phyloP scores from a whole-genome alignment of 2,888 invertebrate genomes.

The Chymomyza amoena region DNA sequence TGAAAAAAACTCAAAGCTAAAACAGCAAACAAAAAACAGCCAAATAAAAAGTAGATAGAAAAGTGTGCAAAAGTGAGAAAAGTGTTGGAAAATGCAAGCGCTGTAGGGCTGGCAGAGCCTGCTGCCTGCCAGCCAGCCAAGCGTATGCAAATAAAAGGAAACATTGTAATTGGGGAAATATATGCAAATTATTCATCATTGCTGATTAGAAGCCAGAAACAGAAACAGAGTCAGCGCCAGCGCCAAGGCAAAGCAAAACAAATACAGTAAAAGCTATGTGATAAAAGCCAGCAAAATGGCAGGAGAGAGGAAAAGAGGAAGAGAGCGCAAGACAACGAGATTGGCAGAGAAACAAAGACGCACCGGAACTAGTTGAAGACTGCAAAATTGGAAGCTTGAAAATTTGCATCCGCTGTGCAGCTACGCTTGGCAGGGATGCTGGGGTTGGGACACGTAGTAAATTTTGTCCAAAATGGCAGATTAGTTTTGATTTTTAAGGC shows the following conservation, averaged over 20 bases:
- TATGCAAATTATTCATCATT: conserved; percentile 78
- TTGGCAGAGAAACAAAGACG: not conserved
- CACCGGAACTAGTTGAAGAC: conserved; percentile 56
- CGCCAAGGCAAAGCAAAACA: not conserved
- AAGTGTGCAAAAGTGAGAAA: conserved; percentile 43
- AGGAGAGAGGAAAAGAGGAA: conserved; percentile 17
- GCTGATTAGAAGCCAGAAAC: conserved; percentile 74
- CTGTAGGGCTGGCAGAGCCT: not conserved
- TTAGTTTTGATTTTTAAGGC: conserved; percentile 70
- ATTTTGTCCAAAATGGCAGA: conserved; percentile 61
- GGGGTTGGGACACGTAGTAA: not conserved
- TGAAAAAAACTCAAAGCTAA: conserved; percentile 13
- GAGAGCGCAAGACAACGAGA: conserved; percentile 6
- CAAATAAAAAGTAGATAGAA: conserved; percentile 3
- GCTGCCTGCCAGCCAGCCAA: not conserved
- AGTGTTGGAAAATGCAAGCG: conserved; percentile 49
- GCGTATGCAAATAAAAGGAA: conserved; percentile 70
- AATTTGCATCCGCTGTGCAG: conserved; percentile 63
- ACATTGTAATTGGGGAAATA: conserved; percentile 71
- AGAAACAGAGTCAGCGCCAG: not conserved
- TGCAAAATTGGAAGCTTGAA: conserved; percentile 23
- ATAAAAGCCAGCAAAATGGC: not conserved
- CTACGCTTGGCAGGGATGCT: not conserved
- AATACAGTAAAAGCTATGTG: conserved; percentile 18
- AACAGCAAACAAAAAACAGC: conserved; percentile 10